Evolutionary conservation across 2,888 invertebrate species (phyloP).

Genomic region (Microctonus aethiopoides): DNA sequence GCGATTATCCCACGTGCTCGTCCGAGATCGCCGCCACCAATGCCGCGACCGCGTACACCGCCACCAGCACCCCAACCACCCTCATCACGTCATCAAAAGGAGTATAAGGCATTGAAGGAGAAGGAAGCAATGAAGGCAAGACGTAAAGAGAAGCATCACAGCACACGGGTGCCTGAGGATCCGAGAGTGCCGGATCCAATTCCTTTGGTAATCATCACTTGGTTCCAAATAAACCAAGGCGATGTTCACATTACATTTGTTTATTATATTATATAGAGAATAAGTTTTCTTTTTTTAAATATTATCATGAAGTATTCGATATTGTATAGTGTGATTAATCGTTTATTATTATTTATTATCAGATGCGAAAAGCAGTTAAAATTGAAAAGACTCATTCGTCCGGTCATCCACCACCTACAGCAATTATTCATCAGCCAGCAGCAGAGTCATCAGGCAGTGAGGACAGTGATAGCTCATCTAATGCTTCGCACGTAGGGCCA

Average conservation of each 20-base stretch:
- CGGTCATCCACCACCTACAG: conserved; percentile 52
- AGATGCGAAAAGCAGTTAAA: conserved; percentile 64
- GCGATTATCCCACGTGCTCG: conserved; percentile 50
- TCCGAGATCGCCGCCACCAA: conserved; percentile 58
- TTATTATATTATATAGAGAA: background rate
- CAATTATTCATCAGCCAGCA: conserved; percentile 60
- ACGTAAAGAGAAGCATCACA: conserved; percentile 60
- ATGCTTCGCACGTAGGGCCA: conserved; percentile 72
- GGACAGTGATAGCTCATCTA: conserved; percentile 71
- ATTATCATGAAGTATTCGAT: conserved; percentile 2
- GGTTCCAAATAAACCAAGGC: conserved; percentile 21
- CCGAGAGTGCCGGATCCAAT: conserved; percentile 63
- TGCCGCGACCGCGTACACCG: conserved; percentile 70
- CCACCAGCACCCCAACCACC: conserved; percentile 72
- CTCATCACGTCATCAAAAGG: conserved; percentile 70
- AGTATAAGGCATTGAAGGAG: conserved; percentile 67
- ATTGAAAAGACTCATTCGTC: conserved; percentile 60
- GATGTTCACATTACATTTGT: conserved; percentile 1
- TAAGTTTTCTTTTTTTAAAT: background rate
- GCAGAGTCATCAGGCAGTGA: conserved; percentile 74
- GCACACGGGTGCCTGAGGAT: conserved; percentile 57
- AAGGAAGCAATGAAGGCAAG: conserved; percentile 61
- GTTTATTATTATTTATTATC: no score
- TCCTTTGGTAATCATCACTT: conserved; percentile 56
- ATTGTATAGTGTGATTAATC: background rate